A percentile compares a stretch with the other conserved stretches of the same genome.
These are phyloP conservation scores for Sesia bembeciformis DNA, from an alignment of 2,888 invertebrate genomes.

Conservation along the genomic window DNA sequence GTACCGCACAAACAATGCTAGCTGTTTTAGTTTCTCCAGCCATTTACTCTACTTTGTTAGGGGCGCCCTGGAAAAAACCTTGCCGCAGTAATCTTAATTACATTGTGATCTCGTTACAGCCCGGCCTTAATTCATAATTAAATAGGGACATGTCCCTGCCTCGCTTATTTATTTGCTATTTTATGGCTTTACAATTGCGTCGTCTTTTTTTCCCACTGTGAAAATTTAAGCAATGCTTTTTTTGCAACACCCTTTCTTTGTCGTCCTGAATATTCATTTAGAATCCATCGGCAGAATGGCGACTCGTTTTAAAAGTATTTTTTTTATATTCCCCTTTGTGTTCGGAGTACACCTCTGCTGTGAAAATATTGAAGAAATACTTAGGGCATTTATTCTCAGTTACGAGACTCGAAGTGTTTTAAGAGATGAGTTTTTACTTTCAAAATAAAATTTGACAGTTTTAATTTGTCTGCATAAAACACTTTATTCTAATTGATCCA, in stretches of 20 bases:
- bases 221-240: slow-evolving; percentile 47
- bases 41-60: slow-evolving; percentile 53
- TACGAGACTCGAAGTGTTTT: not conserved
- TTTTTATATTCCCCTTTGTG: slow-evolving; percentile 45
- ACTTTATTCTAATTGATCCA: no score
- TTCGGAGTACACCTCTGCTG: slow-evolving; percentile 37
- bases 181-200: slow-evolving; percentile 60
- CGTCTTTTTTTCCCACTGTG: slow-evolving; percentile 37
- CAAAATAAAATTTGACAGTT: not conserved
- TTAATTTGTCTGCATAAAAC: not conserved
- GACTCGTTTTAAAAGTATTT: slow-evolving; percentile 56
- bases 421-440: not conserved
- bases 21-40: slow-evolving; percentile 39
- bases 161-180: slow-evolving; percentile 66
- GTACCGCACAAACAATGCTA: slow-evolving; percentile 10
- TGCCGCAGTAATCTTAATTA: slow-evolving; percentile 71
- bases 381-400: not conserved
- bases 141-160: slow-evolving; percentile 62
- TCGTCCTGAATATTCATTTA: slow-evolving; percentile 68
- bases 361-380: slow-evolving; percentile 43
- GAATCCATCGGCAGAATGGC: slow-evolving; percentile 59
- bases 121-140: slow-evolving; percentile 71
- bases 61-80: slow-evolving; percentile 50
- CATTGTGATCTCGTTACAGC: slow-evolving; percentile 70
- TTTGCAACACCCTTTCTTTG: slow-evolving; percentile 60